Evolutionary conservation across 2,797 vertebrate genomes (phyloP).

Genomic region (Anas bernieri): DNA sequence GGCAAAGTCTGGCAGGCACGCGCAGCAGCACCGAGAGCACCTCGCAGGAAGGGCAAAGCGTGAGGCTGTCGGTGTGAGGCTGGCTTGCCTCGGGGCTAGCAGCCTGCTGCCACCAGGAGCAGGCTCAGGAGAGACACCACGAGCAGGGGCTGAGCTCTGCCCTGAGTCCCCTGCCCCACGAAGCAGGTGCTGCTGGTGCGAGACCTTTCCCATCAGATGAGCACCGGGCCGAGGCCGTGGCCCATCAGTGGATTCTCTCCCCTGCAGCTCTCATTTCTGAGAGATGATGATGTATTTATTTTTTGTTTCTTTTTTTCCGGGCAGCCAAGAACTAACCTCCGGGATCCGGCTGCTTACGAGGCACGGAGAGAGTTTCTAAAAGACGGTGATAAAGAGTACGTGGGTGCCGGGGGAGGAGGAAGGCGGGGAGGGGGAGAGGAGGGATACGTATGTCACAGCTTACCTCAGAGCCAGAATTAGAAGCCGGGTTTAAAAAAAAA

Average conservation of each 20-base stretch:
- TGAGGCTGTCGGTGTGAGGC: constrained; percentile 33
- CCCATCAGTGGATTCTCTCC: neutral
- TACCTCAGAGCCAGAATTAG: constrained; percentile 95
- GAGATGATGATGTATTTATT: neutral
- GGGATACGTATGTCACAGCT: constrained; percentile 86
- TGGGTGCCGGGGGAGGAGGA: constrained; percentile 61
- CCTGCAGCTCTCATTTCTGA: neutral
- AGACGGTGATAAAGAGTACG: constrained; percentile 15
- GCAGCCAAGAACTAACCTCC: constrained; percentile 8
- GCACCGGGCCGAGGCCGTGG: accelerated
- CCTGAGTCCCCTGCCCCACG: accelerated
- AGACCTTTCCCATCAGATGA: neutral
- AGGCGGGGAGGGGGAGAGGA: constrained; percentile 56
- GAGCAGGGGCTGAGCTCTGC: neutral
- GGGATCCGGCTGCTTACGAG: neutral
- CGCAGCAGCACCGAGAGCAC: neutral
- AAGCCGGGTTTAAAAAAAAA: constrained; percentile 77
- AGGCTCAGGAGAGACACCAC: neutral
- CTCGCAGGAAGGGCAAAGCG: constrained; percentile 27
- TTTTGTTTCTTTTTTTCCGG: neutral
- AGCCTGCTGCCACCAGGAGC: neutral
- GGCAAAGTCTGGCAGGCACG: neutral
- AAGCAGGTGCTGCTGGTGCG: accelerated
- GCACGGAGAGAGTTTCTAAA: neutral
- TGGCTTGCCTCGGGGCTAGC: neutral